phyloP scores from a whole-genome alignment of 2,113 vertebrate species.

The Capreolus pygargus region DNA sequence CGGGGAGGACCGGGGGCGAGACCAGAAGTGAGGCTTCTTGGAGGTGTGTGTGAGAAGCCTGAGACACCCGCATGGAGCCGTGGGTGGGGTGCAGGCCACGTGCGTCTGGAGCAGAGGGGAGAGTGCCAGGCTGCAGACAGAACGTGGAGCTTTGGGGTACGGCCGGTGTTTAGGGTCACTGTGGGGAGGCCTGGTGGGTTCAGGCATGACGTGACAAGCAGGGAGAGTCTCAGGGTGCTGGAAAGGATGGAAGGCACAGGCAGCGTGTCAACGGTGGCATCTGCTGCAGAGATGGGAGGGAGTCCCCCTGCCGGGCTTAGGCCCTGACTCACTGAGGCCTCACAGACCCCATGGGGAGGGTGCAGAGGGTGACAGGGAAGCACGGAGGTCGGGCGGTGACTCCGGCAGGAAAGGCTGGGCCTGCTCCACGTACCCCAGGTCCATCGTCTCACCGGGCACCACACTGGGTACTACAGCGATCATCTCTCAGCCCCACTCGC shows the following conservation, averaged over 20 bases:
- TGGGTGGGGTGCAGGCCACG: fast-evolving
- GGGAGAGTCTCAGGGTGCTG: neutral
- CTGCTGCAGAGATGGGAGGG: fast-evolving
- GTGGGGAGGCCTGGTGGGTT: neutral
- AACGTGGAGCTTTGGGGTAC: fast-evolving
- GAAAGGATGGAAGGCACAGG: neutral
- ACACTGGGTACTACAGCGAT: neutral
- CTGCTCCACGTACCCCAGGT: fast-evolving
- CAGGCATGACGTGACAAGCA: fast-evolving
- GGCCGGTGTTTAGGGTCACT: neutral
- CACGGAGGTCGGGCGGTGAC: neutral
- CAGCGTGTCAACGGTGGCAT: fast-evolving
- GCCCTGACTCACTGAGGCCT: neutral
- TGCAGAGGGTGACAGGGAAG: neutral
- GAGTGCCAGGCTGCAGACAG: neutral
- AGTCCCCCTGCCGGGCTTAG: neutral
- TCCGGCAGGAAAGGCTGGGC: neutral
- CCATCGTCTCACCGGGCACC: neutral
- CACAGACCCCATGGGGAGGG: neutral
- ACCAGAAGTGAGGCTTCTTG: neutral
- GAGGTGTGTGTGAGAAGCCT: neutral
- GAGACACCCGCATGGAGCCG: neutral
- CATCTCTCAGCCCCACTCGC: neutral
- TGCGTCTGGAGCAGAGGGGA: neutral
- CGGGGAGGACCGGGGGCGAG: neutral